Percentiles rank a stretch among this genome's conserved stretches.
Evolutionary conservation across 2,797 vertebrate genomes (phyloP).

Genomic region (Enteromius afrohamiltoni): DNA sequence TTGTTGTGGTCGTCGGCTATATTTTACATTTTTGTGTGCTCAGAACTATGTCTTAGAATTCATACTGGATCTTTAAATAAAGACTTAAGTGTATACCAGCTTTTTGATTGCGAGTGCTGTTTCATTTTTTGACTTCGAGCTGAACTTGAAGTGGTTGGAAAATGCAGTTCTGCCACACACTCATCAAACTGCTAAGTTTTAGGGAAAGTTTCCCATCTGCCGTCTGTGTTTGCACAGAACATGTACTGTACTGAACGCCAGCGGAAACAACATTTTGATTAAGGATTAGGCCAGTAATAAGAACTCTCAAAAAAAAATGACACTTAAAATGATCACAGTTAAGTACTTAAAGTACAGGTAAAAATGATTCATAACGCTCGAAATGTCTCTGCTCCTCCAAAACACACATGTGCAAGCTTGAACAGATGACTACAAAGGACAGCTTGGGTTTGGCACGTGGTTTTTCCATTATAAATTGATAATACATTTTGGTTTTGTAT

Average conservation of each 20-base stretch:
- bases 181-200: background rate
- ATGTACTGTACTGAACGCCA: background rate
- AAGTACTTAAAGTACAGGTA: background rate
- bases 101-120: background rate
- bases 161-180: background rate
- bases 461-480: background rate
- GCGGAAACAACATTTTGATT: background rate
- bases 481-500: background rate
- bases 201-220: background rate
- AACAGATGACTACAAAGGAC: background rate
- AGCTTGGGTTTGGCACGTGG: background rate
- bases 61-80: slow-evolving; percentile 57
- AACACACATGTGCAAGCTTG: background rate
- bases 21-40: slow-evolving; percentile 56
- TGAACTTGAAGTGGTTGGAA: background rate
- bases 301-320: background rate
- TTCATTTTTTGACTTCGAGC: background rate
- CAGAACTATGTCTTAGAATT: slow-evolving; percentile 60
- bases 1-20: background rate
- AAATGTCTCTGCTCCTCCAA: background rate
- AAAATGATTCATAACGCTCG: background rate
- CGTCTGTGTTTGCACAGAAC: background rate
- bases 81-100: slow-evolving; percentile 39
- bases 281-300: background rate
- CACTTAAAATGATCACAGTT: background rate